Evolutionary conservation across 2,113 vertebrate species (phyloP).

Genomic region (Aythya baeri): DNA sequence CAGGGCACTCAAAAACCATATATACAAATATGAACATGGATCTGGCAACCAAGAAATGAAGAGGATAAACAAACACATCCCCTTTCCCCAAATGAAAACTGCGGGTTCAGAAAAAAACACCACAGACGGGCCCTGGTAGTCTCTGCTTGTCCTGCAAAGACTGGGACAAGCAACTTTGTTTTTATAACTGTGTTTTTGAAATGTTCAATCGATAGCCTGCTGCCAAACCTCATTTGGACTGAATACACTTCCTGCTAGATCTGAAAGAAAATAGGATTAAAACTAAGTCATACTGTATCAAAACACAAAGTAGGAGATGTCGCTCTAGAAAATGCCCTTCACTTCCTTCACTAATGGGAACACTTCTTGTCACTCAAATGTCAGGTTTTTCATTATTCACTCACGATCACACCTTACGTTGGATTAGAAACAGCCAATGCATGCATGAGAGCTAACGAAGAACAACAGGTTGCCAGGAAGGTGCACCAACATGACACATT

Average conservation of each 20-base stretch:
- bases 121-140: neutral
- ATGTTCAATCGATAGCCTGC: neutral
- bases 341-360: neutral
- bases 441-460: neutral
- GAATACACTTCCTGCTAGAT: conserved; percentile 6
- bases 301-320: neutral
- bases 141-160: conserved; percentile 16
- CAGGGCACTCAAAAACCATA: neutral
- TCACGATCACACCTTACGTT: neutral
- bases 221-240: conserved; percentile 39
- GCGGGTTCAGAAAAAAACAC: neutral
- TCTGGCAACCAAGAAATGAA: neutral
- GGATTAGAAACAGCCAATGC: neutral
- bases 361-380: neutral
- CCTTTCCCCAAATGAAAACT: neutral
- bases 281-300: neutral
- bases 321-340: neutral
- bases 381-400: neutral
- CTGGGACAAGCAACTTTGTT: neutral
- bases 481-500: neutral
- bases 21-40: neutral
- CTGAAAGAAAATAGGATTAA: conserved; percentile 31
- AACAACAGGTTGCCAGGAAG: neutral
- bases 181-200: conserved; percentile 35
- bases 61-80: neutral